Base-by-base conservation (phyloP, 2,113 vertebrate genomes). In the Amblyornis subalaris region DNA sequence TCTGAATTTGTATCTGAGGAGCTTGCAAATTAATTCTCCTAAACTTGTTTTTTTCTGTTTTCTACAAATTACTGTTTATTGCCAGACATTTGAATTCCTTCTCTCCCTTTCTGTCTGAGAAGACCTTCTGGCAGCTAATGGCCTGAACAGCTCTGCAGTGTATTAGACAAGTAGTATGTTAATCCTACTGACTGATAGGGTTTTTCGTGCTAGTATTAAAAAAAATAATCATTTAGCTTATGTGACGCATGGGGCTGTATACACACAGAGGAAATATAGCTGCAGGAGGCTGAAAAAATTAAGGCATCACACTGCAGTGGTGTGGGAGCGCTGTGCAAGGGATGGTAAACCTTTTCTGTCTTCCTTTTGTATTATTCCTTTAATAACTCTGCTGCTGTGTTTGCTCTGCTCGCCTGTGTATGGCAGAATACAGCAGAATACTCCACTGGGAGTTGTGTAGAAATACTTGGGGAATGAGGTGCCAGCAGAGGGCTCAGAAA, bases 11-110 rank as follows among this genome's bases (percentile, higher is more conserved):
- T 88, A 64, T 88, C 90, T 55, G 28, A 88, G 51, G 10, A 86
- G 36, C 44, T 88, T 92, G 44, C 85, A 90, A 10, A 74, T 93
- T 77, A 91, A 74, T 89, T 93, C 38, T 91, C 35, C 48, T 78
- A 53, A 92, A 77, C 55, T 93, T 70, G 21, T 86, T 94, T 61
- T 61, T 74, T 31, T 18, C 61, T 75, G 23, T 89, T 92, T 89
- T 65, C 76, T 70, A 29, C 64, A 58, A 79, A 35, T 93, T 80
- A 47, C 81, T 26, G 10, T 88, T 83, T 89, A 88, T 83, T 94
- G 54, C 64, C 36, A 77, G 51, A 29, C 23, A 24, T 91, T 66
- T 80, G 61, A 81, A 83, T 88, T 88, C 24, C 28, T 94, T 88
- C 79, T 85, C 7, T 69, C 38, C 48, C 19, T 58, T 95, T 90